Evolutionary conservation across 2,888 invertebrate species (phyloP).

Genomic region (Ennomos erosarius): DNA sequence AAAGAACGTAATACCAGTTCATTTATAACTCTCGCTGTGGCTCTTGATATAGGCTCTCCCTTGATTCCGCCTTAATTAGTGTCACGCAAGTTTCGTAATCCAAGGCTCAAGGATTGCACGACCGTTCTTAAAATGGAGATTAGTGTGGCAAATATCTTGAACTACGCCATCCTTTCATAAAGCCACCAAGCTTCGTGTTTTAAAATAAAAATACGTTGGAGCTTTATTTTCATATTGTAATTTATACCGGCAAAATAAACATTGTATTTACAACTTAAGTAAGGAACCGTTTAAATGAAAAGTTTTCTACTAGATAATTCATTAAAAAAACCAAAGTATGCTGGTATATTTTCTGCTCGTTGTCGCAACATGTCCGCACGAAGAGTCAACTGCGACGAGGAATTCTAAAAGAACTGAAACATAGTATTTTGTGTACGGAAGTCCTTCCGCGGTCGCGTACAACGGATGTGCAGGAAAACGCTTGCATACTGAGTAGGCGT

Average conservation of each 20-base stretch:
- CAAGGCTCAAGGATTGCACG: slow-evolving; percentile 80
- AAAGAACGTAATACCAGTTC: slow-evolving; percentile 80
- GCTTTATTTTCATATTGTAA: slow-evolving; percentile 8
- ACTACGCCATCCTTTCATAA: slow-evolving; percentile 77
- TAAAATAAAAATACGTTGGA: slow-evolving; percentile 17
- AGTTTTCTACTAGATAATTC: slow-evolving; percentile 35
- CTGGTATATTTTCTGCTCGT: slow-evolving; percentile 67
- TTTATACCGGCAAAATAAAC: slow-evolving; percentile 6
- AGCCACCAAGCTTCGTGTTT: slow-evolving; percentile 54
- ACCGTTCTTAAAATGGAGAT: slow-evolving; percentile 85
- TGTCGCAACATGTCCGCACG: slow-evolving; percentile 76
- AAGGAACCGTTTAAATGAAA: slow-evolving; percentile 21
- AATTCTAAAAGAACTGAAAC: slow-evolving; percentile 82
- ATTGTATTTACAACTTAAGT: slow-evolving; percentile 5
- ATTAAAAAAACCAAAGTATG: slow-evolving; percentile 62
- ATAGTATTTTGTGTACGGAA: slow-evolving; percentile 83
- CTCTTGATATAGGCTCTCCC: slow-evolving; percentile 82
- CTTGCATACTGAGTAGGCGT: slow-evolving; percentile 84
- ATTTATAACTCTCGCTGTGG: slow-evolving; percentile 82
- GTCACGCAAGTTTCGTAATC: slow-evolving; percentile 85
- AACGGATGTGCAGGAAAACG: slow-evolving; percentile 83
- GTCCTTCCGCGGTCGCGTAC: slow-evolving; percentile 81
- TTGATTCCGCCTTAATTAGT: slow-evolving; percentile 85
- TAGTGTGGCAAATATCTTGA: slow-evolving; percentile 82
- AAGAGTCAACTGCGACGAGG: slow-evolving; percentile 77